A percentile compares a stretch with the other conserved stretches of the same genome.
phyloP scores from a whole-genome alignment of 1,140 invertebrate species.

The Drosophila jambulina region DNA sequence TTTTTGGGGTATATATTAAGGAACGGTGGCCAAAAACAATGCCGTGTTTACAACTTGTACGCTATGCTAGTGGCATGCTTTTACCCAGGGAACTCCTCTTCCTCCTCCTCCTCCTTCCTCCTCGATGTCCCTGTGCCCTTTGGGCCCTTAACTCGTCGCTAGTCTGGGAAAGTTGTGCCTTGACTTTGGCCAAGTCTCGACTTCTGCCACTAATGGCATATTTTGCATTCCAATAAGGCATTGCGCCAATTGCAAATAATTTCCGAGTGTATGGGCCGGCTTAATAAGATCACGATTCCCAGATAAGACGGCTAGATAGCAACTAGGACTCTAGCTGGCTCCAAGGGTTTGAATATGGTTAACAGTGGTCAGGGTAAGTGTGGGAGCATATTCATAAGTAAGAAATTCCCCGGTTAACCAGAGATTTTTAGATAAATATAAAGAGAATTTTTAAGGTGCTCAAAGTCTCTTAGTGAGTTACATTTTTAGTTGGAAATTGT shows the following conservation, averaged over 20 bases:
- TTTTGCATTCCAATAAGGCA: conserved; percentile 78
- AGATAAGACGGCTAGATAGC: conserved; percentile 62
- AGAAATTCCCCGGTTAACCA: conserved; percentile 7
- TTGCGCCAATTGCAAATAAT: conserved; percentile 82
- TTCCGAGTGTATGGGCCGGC: conserved; percentile 63
- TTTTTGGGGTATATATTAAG: conserved; percentile 49
- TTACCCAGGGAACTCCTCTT: not conserved
- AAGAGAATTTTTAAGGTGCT: not conserved
- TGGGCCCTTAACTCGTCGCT: conserved; percentile 33
- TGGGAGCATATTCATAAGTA: conserved; percentile 48
- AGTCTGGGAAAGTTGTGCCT: conserved; percentile 41
- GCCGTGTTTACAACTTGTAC: conserved; percentile 82
- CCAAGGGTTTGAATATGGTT: conserved; percentile 22
- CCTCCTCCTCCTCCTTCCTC: too few species aligned
- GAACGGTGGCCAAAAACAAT: conserved; percentile 69
- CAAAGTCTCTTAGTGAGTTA: not conserved
- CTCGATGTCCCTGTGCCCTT: too few species aligned
- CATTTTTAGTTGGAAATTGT: not conserved
- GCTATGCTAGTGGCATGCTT: conserved; percentile 61
- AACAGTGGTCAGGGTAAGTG: conserved; percentile 34
- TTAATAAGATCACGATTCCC: conserved; percentile 78
- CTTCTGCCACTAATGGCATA: conserved; percentile 78
- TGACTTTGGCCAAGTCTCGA: conserved; percentile 38
- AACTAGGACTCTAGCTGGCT: conserved; percentile 36
- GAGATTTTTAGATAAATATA: conserved; percentile 29